Evolutionary conservation across 2,797 vertebrate species (phyloP), one percentile per base, ranked within the genome.

Genomic region (Pristis pectinata): DNA sequence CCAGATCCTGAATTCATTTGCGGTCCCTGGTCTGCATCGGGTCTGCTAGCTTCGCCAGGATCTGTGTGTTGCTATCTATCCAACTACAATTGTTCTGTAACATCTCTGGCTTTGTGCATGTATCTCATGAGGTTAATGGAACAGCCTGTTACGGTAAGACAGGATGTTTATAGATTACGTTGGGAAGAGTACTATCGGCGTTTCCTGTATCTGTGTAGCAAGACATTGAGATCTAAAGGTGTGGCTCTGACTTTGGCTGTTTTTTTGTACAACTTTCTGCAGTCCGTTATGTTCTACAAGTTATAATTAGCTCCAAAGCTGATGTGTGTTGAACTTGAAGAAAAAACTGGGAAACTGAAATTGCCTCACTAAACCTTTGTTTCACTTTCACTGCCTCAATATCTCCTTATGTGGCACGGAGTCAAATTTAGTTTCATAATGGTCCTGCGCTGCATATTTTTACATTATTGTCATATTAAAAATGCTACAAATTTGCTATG

Each of bases 161-260:
- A 67, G 87, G 87, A 67, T 91, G 87, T 91, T 91, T 91, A 67
- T 67, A 67, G 19, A 64, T 61, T 41, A 61, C 34, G 64, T 61
- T 37, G n/a, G 87, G 87, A 67, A 41, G 59, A 67, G 87, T n/a
- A 91, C 19, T 22, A 37, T 91, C n/a, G 7, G 37, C 13, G 1
- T 91, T 91, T 91, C 87, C 87, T 67, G 59, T 24, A 41, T 64
- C 37, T 91, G 1, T 24, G 64, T 19, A 64, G n/a, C 19, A 37
- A 67, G 83, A 59, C 53, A 59, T 87, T 83, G 85, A 9, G 49
- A 59, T 56, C 83, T 87, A 30, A 89, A 59, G 53, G 34, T n/a
- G 85, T n/a, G 56, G n/a, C 34, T 89, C 56, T 56, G n/a, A 17
- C 34, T 59, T 34, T 59, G 53, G 30, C 56, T 89, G 22, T 56